Evolutionary conservation across 2,888 invertebrate species (phyloP), one percentile per base, ranked within the genome.

Genomic region (Dolomedes plantarius): DNA sequence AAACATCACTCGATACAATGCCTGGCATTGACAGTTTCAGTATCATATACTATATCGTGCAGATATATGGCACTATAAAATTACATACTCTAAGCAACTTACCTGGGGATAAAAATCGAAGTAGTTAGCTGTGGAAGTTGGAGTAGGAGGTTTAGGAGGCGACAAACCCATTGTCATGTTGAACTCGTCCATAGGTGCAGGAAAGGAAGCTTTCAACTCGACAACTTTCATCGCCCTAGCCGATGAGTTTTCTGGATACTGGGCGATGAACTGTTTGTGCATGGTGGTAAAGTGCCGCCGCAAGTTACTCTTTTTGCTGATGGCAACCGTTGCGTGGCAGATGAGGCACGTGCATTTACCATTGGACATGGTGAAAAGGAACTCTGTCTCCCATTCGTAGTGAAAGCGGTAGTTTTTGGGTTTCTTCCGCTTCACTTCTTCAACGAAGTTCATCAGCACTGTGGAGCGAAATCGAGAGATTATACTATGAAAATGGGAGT

Each of bases 401-500:
- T 87, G 87, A 73, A 87, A 87, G n/a, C 77, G 77, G 64, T 87
- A 87, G 41, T 81, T 87, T 56, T 87, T 79, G 27, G 83, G 83
- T 31, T 85, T 83, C 68, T 85, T 85, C 11, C 83, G 65, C 28
- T 85, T 77, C 31, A 85, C 83, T 27, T 85, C 83, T 36, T 85
- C 83, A 31, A 85, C 83, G 36, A 85, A 85, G 28, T 72, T 85
- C 83, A 85, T 85, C 41, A 85, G 73, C 83, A 85, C 83, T 85
- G 77, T 27, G 27, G 13, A 13, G n/a, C 11, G n/a, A 41, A 71
- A n/a, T 16, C 19, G 2, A 65, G n/a, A n/a, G n/a, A n/a, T n/a
- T n/a, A n/a, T n/a, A n/a, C n/a, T n/a, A n/a, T n/a, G n/a, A n/a
- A n/a, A 62, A 9, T 13, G 56, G 23, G 19, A 19, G n/a, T 56